A percentile compares a stretch with the other conserved stretches of the same genome.
Conservation (phyloP, 1,140 invertebrate genomes). For the Microplitis mediator region DNA sequence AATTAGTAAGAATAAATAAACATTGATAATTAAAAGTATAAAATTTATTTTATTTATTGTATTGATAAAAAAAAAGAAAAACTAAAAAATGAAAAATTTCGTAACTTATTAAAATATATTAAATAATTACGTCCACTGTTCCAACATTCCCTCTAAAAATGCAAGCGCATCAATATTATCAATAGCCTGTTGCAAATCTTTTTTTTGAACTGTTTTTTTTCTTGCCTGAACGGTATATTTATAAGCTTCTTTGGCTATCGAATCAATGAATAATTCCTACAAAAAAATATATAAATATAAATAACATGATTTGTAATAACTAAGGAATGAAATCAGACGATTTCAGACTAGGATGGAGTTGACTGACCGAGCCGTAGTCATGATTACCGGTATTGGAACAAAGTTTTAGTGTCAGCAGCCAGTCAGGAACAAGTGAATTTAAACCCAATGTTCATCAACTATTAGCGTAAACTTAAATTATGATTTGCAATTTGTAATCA, state of each 20-base stretch:
- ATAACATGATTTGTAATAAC: neutral
- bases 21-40: too few relatives aligned
- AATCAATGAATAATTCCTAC: slow-evolving; percentile 85
- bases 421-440: too few relatives aligned
- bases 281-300: slow-evolving; percentile 46
- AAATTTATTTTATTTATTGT: slow-evolving; percentile 7
- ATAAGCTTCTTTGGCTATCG: slow-evolving; percentile 78
- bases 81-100: neutral
- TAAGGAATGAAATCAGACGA: too few relatives aligned
- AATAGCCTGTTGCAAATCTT: slow-evolving; percentile 77
- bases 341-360: too few relatives aligned
- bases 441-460: too few relatives aligned
- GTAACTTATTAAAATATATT: neutral
- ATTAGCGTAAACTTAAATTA: too few relatives aligned
- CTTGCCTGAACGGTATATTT: slow-evolving; percentile 74
- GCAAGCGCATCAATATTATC: slow-evolving; percentile 74
- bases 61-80: slow-evolving; percentile 21
- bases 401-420: too few relatives aligned
- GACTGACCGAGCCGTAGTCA: too few relatives aligned
- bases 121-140: slow-evolving; percentile 52
- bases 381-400: too few relatives aligned
- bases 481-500: too few relatives aligned
- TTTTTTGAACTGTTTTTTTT: slow-evolving; percentile 82
- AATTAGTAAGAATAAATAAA: too few relatives aligned
- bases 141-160: slow-evolving; percentile 80